Percentiles rank a stretch among this genome's conserved stretches.
Conservation (phyloP, 2,113 vertebrate species). For the Sylvia atricapilla region DNA sequence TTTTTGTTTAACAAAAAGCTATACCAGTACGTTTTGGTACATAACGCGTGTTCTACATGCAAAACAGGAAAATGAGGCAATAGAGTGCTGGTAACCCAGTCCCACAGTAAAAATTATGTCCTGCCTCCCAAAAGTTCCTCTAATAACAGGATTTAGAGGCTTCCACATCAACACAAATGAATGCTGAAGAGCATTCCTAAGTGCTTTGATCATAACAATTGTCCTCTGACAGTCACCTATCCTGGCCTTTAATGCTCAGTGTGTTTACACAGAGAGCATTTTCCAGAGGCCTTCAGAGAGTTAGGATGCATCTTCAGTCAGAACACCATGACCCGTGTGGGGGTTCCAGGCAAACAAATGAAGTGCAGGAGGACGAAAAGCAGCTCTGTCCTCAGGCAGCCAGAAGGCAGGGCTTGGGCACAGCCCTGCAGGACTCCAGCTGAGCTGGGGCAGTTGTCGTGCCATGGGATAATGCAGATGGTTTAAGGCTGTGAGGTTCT, state of each 20-base stretch:
- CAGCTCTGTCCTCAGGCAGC: neutral
- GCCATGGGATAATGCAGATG: too few species aligned
- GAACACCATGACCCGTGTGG: fast-evolving
- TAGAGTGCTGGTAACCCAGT: neutral
- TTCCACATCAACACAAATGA: neutral
- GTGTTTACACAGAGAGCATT: neutral
- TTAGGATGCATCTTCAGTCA: neutral
- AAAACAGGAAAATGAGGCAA: neutral
- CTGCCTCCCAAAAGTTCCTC: neutral
- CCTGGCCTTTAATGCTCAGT: neutral
- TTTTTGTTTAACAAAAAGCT: neutral
- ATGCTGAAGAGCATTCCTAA: neutral
- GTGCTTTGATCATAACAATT: neutral
- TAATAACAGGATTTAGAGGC: neutral
- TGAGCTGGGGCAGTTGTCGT: too few species aligned
- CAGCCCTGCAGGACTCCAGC: neutral
- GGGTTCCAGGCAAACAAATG: neutral
- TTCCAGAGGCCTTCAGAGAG: neutral
- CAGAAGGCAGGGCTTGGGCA: neutral
- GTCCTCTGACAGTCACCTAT: fast-evolving
- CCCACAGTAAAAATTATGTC: fast-evolving
- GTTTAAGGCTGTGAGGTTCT: neutral
- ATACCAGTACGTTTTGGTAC: neutral
- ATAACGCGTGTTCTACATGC: fast-evolving
- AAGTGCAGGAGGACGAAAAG: neutral